These are phyloP conservation scores for Bradypus variegatus DNA, from an alignment of 2,797 vertebrate species.

Conservation along the genomic window DNA sequence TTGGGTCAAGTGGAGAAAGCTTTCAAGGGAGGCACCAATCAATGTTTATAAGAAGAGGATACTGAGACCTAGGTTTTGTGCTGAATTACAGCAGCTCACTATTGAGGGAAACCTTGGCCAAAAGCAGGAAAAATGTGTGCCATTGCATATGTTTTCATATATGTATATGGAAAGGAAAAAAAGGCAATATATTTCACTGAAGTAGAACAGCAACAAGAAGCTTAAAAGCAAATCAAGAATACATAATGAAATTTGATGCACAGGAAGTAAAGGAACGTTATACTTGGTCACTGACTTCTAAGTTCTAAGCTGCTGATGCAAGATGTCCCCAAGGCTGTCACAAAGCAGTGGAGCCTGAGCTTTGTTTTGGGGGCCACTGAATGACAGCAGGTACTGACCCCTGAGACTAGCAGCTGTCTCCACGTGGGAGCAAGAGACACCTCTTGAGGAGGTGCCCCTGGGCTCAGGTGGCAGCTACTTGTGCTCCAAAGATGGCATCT, in stretches of 20 bases:
- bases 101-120: not conserved
- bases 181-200: conserved; percentile 71
- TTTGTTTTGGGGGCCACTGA: not conserved
- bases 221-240: conserved; percentile 50
- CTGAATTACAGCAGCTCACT: not conserved
- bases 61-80: not conserved
- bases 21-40: not conserved
- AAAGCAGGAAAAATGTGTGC: conserved; percentile 18
- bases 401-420: not conserved
- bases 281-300: not conserved
- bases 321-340: not conserved
- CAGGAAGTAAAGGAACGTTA: conserved; percentile 32
- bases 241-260: not conserved
- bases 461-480: not conserved
- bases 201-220: conserved; percentile 60
- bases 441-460: not conserved
- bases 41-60: conserved; percentile 22
- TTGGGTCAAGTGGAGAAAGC: conserved; percentile 10
- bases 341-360: not conserved
- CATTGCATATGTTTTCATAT: not conserved
- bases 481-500: not conserved
- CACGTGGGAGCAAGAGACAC: not conserved
- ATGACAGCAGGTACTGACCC: not conserved
- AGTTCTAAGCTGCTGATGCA: conserved; percentile 47
- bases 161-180: conserved; percentile 53